Conservation (phyloP, 1,140 invertebrate genomes). For the Zophobas atratus region DNA sequence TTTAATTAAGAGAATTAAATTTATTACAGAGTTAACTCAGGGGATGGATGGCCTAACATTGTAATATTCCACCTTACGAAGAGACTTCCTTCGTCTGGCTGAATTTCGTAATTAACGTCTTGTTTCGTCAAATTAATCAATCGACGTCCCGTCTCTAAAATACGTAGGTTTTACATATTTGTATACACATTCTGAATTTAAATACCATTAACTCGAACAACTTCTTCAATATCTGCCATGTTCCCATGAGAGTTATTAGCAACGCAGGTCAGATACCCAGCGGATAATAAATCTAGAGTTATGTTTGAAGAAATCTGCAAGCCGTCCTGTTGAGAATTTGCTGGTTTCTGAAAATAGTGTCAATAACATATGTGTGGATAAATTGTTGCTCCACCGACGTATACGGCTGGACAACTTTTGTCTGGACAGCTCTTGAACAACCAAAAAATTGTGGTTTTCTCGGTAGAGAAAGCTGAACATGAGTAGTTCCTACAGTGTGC, state of each 20-base stretch:
- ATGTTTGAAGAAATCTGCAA: conserved; percentile 5
- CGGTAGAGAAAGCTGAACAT: too few species aligned
- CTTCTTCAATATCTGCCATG: background rate
- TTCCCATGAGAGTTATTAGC: conserved; percentile 15
- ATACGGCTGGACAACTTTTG: too few species aligned
- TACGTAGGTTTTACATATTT: too few species aligned
- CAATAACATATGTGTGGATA: too few species aligned
- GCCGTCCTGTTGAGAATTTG: background rate
- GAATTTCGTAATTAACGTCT: background rate
- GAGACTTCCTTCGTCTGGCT: background rate
- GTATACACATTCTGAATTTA: too few species aligned
- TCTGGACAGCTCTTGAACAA: too few species aligned
- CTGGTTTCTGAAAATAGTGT: too few species aligned
- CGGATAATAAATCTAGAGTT: background rate
- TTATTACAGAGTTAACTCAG: background rate
- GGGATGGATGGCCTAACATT: background rate
- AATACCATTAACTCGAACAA: background rate
- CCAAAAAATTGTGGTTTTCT: too few species aligned
- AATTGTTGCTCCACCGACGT: too few species aligned
- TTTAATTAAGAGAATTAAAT: too few species aligned
- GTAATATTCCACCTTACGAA: background rate
- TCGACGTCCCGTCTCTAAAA: too few species aligned
- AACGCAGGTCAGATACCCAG: background rate
- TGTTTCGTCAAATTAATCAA: background rate
- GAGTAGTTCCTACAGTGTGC: too few species aligned